These are phyloP conservation scores for Micropoecilia bifurca DNA, from an alignment of 2,797 vertebrate genomes.

Conservation along the genomic window DNA sequence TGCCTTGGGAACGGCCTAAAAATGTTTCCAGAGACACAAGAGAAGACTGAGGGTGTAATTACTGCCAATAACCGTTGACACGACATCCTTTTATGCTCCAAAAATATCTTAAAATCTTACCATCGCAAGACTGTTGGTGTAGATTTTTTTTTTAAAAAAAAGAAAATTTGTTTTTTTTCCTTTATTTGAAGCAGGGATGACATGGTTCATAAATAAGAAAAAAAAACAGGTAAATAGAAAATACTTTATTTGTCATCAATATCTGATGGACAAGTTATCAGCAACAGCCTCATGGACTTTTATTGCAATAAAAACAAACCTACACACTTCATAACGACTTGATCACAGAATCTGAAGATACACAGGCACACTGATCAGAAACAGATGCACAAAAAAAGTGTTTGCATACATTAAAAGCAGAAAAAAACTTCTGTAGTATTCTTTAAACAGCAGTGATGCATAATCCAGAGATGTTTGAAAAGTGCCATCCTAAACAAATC, in stretches of 20 bases:
- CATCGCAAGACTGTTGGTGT: not conserved
- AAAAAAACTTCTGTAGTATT: conserved; percentile 9
- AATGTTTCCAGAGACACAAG: not conserved
- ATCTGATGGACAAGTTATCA: conserved; percentile 68
- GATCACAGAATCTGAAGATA: conserved; percentile 1
- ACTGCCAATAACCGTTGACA: not conserved
- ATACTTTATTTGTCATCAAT: conserved; percentile 79
- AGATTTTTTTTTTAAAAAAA: not conserved
- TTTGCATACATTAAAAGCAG: conserved; percentile 22
- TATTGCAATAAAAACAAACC: conserved; percentile 69
- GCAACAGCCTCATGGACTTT: conserved; percentile 45
- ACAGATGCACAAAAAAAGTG: conserved; percentile 19
- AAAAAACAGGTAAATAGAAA: conserved; percentile 74
- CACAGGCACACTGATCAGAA: conserved; percentile 61
- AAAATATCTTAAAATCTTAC: too few species aligned
- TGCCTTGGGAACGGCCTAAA: too few species aligned
- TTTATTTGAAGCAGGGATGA: not conserved
- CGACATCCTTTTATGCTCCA: not conserved
- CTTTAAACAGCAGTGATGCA: conserved; percentile 43
- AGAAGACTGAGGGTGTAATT: not conserved
- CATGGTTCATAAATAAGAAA: not conserved
- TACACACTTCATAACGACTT: conserved; percentile 14
- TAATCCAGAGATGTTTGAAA: conserved; percentile 58
- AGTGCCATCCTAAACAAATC: conserved; percentile 46
- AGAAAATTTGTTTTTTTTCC: not conserved